phyloP scores from a whole-genome alignment of 2,113 vertebrate species.

The Indri indri region DNA sequence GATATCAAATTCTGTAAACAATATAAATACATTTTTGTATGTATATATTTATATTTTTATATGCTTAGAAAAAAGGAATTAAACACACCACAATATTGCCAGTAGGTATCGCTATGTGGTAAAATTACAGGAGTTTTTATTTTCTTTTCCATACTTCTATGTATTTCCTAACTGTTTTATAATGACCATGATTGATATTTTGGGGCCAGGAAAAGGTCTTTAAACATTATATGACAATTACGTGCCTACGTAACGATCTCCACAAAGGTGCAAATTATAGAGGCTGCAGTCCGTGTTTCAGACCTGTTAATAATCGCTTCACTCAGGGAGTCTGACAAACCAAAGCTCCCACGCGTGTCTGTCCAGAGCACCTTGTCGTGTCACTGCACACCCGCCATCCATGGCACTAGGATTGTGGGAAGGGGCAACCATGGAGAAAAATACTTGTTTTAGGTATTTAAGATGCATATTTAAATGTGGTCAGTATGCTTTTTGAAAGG shows the following conservation, averaged over 20 bases:
- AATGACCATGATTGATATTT: background rate
- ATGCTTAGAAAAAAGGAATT: too few species aligned
- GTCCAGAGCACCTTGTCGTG: background rate
- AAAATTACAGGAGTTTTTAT: too few species aligned
- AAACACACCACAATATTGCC: too few species aligned
- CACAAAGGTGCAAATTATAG: background rate
- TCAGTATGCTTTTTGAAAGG: slow-evolving; percentile 3
- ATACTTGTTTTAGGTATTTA: background rate
- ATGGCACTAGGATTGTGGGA: background rate
- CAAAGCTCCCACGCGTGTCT: background rate
- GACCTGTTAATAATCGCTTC: background rate
- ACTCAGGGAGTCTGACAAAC: background rate
- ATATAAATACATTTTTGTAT: too few species aligned
- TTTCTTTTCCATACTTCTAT: too few species aligned
- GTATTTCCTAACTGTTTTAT: background rate
- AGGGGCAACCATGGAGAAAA: background rate
- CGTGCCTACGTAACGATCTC: background rate
- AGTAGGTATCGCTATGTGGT: too few species aligned
- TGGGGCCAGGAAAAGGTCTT: background rate
- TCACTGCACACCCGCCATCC: background rate
- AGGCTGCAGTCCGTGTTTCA: background rate
- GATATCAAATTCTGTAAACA: too few species aligned
- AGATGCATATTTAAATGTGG: background rate
- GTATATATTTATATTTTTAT: too few species aligned
- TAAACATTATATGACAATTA: background rate